These are phyloP conservation scores for Nanorana parkeri DNA, from an alignment of 2,113 vertebrate genomes.

Conservation along the genomic window DNA sequence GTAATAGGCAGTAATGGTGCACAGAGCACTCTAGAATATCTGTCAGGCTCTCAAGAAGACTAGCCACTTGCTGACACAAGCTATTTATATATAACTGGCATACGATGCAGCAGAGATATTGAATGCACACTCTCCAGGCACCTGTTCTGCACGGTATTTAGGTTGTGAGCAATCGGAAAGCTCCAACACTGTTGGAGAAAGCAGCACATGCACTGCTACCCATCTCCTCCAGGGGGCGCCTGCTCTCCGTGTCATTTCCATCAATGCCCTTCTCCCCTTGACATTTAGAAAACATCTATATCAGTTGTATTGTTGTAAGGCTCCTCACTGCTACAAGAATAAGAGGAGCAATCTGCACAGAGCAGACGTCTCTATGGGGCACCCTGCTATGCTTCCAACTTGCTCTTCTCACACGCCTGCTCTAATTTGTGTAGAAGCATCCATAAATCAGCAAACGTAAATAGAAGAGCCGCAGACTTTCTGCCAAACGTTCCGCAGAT, in stretches of 20 bases:
- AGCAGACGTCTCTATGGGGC: not conserved
- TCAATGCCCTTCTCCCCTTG: not conserved
- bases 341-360: not conserved
- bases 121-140: not conserved
- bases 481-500: not conserved
- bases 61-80: not conserved
- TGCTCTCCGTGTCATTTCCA: not conserved
- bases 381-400: not conserved
- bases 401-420: not conserved
- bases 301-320: not conserved
- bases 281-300: conserved; percentile 12
- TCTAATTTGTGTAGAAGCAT: not conserved
- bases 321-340: not conserved
- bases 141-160: not conserved
- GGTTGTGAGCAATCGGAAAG: not conserved
- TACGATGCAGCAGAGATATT: not conserved
- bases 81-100: not conserved
- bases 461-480: not conserved
- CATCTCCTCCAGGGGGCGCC: not conserved
- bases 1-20: not conserved
- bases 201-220: not conserved
- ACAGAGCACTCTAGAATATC: not conserved
- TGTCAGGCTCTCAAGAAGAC: not conserved
- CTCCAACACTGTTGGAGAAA: not conserved
- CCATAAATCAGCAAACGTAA: not conserved